phyloP scores from a whole-genome alignment of 1,140 invertebrate species.

The Cotesia vestalis region DNA sequence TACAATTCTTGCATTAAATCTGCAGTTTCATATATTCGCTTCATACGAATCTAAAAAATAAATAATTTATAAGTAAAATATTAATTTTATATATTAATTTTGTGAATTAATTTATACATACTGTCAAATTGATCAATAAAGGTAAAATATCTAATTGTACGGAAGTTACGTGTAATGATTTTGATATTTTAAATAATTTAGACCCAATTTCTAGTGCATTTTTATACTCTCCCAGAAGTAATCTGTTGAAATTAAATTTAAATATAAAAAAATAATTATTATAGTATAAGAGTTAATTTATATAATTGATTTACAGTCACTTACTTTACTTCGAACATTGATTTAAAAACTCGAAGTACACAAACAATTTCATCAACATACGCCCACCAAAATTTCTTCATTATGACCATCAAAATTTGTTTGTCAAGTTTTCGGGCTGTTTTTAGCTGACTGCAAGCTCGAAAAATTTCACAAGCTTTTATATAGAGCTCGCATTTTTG shows the following conservation, averaged over 20 bases:
- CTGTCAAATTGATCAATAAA: conserved; percentile 44
- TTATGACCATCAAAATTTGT: conserved; percentile 34
- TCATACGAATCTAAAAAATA: conserved; percentile 42
- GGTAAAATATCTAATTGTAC: conserved; percentile 42
- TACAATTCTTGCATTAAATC: conserved; percentile 46
- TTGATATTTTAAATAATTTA: conserved; percentile 41
- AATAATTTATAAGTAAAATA: too few species aligned
- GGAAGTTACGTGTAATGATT: conserved; percentile 29
- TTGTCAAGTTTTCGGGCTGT: conserved; percentile 40
- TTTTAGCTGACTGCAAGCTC: neutral
- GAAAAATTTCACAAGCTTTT: conserved; percentile 35
- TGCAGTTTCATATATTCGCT: conserved; percentile 42
- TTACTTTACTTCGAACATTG: conserved; percentile 46
- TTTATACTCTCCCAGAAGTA: conserved; percentile 41
- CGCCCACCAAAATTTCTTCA: conserved; percentile 36
- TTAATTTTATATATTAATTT: too few species aligned
- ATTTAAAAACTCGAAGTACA: conserved; percentile 38
- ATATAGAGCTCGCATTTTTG: conserved; percentile 44
- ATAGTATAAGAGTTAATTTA: conserved; percentile 10
- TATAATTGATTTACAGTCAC: neutral
- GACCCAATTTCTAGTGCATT: conserved; percentile 40
- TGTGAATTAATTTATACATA: conserved; percentile 26
- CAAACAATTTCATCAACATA: conserved; percentile 36
- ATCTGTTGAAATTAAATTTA: conserved; percentile 23
- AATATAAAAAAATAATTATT: neutral